Evolutionary conservation across 1,140 invertebrate species (phyloP), one percentile per base, ranked within the genome.

Genomic region (Drosophila nannoptera): DNA sequence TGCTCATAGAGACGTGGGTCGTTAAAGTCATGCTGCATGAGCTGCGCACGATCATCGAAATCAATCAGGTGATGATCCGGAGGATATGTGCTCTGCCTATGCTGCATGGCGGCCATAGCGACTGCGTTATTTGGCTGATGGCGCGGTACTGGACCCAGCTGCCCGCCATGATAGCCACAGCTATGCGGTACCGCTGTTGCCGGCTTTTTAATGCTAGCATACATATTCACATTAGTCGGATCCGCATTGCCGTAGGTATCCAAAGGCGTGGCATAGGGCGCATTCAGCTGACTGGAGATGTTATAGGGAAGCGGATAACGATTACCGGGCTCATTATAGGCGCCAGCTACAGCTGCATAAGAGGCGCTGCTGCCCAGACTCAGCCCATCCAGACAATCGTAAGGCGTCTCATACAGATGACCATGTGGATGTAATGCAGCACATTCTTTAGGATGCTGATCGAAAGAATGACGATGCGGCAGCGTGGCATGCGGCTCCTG

Each of bases 11-110:
- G 63, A n/a, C 77, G 75, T 5, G 80, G 64, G 48, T 84, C 77
- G 43, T 80, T 80, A n/a, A 74, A 88, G 40, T 87, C 84, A 40
- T 88, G 81, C 43, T 82, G 78, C 58, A 68, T 84, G n/a, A 87
- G 65, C 33, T 78, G 75, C 4, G 87, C 89, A 2, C 92, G 92
- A 8, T 91, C 88, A 52, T 95, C 94, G 12, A 95, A 88, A 87
- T 95, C 94, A 60, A 95, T 95, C 2, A 95, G 84, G 77, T 94
- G 93, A 73, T 94, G 92, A 4, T 88, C 77, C 12, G 78, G 73
- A 52, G 78, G 83, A 73, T 87, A 88, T 16, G 86, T 75, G 67
- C 86, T 77, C 74, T 89, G 87, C 1, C 78, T 73, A 7, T 88
- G 81, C 40, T 75, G 75, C 71, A 86, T 81, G 36, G 63, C 75